These are phyloP conservation scores for Megaceryle maxima DNA, from an alignment of 2,113 vertebrate genomes.

Conservation along the genomic window DNA sequence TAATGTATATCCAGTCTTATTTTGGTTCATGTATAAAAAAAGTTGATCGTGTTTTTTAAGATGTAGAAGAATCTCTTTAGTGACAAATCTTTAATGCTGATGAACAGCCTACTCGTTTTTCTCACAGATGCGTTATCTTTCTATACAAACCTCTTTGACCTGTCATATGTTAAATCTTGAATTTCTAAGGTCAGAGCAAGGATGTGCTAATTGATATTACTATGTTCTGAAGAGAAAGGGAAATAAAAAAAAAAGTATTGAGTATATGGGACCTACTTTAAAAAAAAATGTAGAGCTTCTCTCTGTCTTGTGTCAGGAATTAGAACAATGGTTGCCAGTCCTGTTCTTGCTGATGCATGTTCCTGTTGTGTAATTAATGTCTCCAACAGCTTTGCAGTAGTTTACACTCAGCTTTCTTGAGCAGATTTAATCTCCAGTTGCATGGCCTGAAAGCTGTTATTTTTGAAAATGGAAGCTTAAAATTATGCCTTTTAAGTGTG, in stretches of 20 bases:
- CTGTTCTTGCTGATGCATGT: neutral
- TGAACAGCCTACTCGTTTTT: neutral
- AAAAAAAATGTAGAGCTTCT: neutral
- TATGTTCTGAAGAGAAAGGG: neutral
- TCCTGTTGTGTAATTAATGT: neutral
- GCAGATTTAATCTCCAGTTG: neutral
- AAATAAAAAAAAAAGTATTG: neutral
- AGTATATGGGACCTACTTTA: neutral
- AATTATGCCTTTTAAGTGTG: neutral
- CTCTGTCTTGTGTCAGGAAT: neutral
- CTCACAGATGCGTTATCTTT: neutral
- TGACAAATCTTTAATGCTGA: neutral
- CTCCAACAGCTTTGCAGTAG: neutral
- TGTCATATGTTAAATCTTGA: neutral
- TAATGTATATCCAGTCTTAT: neutral
- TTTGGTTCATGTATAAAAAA: neutral
- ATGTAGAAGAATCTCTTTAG: neutral
- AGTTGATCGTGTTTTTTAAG: neutral
- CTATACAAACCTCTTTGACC: neutral
- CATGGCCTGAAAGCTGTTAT: neutral
- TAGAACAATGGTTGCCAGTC: neutral
- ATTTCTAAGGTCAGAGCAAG: slow-evolving; percentile 7
- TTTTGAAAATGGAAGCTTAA: neutral
- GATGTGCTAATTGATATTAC: neutral
- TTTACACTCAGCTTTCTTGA: neutral